Base-by-base conservation (phyloP, 2,113 vertebrate species). In the Camelus dromedarius region DNA sequence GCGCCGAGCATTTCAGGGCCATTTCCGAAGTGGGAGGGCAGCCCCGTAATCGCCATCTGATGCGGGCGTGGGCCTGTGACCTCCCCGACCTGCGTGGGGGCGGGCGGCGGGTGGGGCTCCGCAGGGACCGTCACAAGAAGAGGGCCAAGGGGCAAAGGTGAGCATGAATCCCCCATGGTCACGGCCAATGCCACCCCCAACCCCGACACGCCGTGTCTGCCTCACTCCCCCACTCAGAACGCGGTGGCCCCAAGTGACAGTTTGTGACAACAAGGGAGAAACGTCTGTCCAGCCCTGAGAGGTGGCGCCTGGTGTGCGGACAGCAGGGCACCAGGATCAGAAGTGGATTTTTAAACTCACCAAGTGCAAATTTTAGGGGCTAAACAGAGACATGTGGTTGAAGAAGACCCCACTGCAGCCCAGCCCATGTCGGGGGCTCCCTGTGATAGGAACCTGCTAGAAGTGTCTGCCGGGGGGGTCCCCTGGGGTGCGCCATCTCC, bases 1-100 rank as follows among this genome's bases (percentile, higher is more conserved):
- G 91, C 97, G 93, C 82, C 95, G 91, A 97, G 96, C 92, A 96
- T 97, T 97, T 98, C 97, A 97, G 32, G 94, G 96, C 97, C 97
- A 94, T 97, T 98, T 98, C 98, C 98, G 97, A 91, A 96, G 96
- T 93, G 96, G 96, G 87, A 92, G 98, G 98, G 98, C 97, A 96
- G 98, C 80, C 62, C 88, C 95, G 56, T 66, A 94, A 98, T 98
- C 97, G 94, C 93, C 97, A 96, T 98, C 96, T 97, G 81, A 88
- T 93, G 48, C 54, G 98, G 97, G 97, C 92, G 96, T 76, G 86
- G 1, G 46, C 96, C 95, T 52, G 46, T 95, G 97, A 97, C 95
- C 98, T 98, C 91, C 82, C 75, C 73, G 92, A 96, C 69, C 83
- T 80, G 52, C 76, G 95, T 70, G 16, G 66, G 82, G n/a, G 56